Base-by-base conservation (phyloP, 2,113 vertebrate genomes). In the Epinephelus moara region DNA sequence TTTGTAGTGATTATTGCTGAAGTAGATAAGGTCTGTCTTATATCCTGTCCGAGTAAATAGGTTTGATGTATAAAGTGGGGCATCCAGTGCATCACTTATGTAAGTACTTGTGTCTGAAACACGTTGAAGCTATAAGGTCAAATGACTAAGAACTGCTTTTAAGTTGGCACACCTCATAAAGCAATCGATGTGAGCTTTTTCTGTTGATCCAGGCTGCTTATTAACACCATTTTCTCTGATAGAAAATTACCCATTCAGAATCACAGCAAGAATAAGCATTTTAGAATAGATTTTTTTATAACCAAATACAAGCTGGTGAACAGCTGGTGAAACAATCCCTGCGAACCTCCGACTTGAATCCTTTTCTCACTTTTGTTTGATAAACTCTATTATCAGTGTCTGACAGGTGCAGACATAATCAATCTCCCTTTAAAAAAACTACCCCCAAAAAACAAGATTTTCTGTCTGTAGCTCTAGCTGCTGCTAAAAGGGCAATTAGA, bases 361-460 rank as follows among this genome's bases (percentile, higher is more conserved):
- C 5, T 71, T 15, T 52, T 64, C 42, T 52, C 8, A 33, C 25
- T 69, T 73, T 69, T 53, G 37, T 79, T 69, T 78, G 45, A 55
- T 68, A 37, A 59, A 25, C 19, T 47, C 40, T 10, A 53, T 73
- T 73, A 84, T 84, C 69, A 73, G 68, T 78, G 61, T 79, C 75
- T 62, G 49, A 55, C 62, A 84, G 53, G 23, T 73, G 61, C 69
- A 72, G 62, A 78, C 53, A 21, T 33, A 53, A 73, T 84, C 61
- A 37, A 66, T 69, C 19, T 50, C 27, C 57, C 73, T 21, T 27
- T 40, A 3, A 25, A 66, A 56, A 23, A 53, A 49, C 2, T 18
- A n/a, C 23, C 2, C 4, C 55, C 47, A 63, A 75, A 63, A 75
- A 75, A 14, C 11, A 25, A 55, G 49, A 37, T 66, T 25, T 49